Evolutionary conservation across 2,888 invertebrate species (phyloP).

Genomic region (Lochmaea capreae): DNA sequence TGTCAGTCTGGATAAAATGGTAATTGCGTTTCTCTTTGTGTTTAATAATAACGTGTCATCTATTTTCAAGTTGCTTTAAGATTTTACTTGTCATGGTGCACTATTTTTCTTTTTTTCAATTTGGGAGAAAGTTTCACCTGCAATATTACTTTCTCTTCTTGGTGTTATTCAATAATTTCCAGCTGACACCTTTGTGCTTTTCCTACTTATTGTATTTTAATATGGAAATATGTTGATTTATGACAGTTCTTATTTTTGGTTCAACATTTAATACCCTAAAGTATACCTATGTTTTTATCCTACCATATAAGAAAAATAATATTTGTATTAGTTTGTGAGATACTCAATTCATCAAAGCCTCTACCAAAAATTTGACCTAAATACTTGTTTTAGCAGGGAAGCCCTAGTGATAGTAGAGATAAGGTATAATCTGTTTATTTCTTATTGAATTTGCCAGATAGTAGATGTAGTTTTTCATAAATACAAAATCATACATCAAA

Average conservation of each 20-base stretch:
- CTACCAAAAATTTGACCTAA: too few relatives aligned
- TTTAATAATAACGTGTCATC: conserved; percentile 34
- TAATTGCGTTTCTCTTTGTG: conserved; percentile 39
- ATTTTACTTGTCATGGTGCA: conserved; percentile 23
- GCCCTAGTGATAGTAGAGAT: too few relatives aligned
- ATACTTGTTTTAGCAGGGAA: too few relatives aligned
- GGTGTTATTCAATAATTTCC: conserved; percentile 9
- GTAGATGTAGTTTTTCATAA: too few relatives aligned
- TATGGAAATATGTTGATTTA: background rate
- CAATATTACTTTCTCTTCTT: conserved; percentile 30
- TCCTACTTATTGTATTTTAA: background rate
- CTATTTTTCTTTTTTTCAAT: conserved; percentile 12
- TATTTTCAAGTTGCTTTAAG: conserved; percentile 39
- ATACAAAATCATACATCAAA: too few relatives aligned
- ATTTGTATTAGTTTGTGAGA: too few relatives aligned
- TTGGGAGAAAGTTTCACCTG: conserved; percentile 25
- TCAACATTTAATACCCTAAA: background rate
- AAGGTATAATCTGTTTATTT: too few relatives aligned
- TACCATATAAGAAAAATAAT: too few relatives aligned
- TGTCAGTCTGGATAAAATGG: conserved; percentile 32
- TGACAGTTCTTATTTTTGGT: background rate
- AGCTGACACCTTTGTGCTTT: background rate
- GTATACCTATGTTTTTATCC: too few relatives aligned
- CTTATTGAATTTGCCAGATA: too few relatives aligned
- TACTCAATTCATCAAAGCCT: too few relatives aligned